Base-by-base conservation (phyloP, 1,140 invertebrate species). In the Mesaphorura yosii region DNA sequence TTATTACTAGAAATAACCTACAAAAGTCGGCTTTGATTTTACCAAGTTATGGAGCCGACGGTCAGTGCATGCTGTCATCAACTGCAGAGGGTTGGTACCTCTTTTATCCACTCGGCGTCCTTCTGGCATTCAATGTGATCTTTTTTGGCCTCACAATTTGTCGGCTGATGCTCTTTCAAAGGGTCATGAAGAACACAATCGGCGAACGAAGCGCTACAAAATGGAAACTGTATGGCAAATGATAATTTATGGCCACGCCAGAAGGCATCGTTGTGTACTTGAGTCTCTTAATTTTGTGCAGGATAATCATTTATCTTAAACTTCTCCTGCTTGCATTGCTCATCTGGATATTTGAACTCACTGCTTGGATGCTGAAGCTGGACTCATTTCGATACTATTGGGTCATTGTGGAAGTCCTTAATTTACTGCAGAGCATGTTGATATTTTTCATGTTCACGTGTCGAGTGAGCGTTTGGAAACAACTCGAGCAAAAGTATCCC, bases 381-480 rank as follows among this genome's bases (percentile, higher is more conserved):
- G 48, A 50, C n/a, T 15, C 48, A 23, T 7, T 15, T 6, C 7
- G n/a, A n/a, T 19, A 6, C n/a, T 63, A 65, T 48, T 71, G 69
- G 65, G 65, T 69, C 23, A 17, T 65, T 12, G 63, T 67, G 1
- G 71, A 70, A 48, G 64, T 88, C 57, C 76, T 88, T 65, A 89
- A 88, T 69, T 80, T 82, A 44, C 73, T 88, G 27, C 86, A 89
- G 67, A 86, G 86, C 31, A 79, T 88, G 15, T 79, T 88, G 65
- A 88, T 89, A 48, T 90, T 89, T 68, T 77, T 85, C 57, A 85
- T 89, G 28, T 48, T 48, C 27, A 31, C 37, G 15, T 48, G 46
- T 31, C 26, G 46, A 17, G 37, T 19, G 20, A 48, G 27, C 7
- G 37, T 26, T n/a, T 31, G 28, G 25, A 31, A 22, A 15, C 20